These are phyloP conservation scores for Casuarius casuarius DNA, from an alignment of 2,113 vertebrate species.

Conservation along the genomic window DNA sequence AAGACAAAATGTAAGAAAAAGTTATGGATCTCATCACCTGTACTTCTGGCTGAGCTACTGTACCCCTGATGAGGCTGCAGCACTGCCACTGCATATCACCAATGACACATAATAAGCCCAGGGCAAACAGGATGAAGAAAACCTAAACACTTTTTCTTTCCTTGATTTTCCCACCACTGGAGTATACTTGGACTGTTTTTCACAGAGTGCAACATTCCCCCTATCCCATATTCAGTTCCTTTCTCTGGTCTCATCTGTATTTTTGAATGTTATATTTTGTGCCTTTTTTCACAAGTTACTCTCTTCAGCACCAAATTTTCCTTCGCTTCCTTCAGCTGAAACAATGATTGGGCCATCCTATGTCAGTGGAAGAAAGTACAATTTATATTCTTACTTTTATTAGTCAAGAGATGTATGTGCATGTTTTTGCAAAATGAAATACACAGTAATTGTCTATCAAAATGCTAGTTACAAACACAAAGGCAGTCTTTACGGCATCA, in stretches of 20 bases:
- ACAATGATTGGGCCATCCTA: not conserved
- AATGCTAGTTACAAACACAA: not conserved
- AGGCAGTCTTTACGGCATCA: not conserved
- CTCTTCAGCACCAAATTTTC: not conserved
- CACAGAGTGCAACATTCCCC: not conserved
- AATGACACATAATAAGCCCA: not conserved
- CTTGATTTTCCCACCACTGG: not conserved
- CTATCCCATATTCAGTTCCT: not conserved
- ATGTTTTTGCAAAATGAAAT: not conserved
- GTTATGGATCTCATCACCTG: not conserved
- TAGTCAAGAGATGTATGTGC: not conserved
- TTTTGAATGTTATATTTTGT: not conserved
- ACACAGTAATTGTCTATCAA: not conserved
- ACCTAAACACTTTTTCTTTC: not conserved
- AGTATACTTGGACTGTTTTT: not conserved
- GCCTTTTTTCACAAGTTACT: not conserved
- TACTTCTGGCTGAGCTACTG: not conserved
- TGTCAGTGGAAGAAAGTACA: not conserved
- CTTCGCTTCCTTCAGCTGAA: not conserved
- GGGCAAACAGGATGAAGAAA: not conserved
- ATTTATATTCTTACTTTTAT: not conserved
- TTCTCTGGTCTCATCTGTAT: not conserved
- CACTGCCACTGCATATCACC: accelerated
- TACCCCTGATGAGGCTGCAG: not conserved
- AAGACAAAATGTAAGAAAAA: not conserved